Conservation (phyloP, 2,888 invertebrate species). For the Drosophila mercatorum region DNA sequence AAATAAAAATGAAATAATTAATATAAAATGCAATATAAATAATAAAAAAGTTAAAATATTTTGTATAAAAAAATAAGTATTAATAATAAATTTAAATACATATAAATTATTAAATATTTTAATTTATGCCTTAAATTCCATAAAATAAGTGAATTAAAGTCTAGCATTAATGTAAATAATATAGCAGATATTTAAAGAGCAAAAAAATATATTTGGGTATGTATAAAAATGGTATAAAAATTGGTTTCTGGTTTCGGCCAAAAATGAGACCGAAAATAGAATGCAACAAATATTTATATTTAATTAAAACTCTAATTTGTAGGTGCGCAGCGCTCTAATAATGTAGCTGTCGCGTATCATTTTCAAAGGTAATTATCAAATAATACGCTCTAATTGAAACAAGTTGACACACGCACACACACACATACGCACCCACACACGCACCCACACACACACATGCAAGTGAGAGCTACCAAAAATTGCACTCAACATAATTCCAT, state of each 20-base stretch:
- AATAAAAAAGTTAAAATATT: no score
- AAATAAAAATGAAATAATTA: no score
- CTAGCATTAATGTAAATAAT: neutral
- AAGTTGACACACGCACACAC: neutral
- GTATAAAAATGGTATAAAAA: neutral
- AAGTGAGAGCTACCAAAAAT: neutral
- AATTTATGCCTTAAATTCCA: no score
- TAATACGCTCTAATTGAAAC: conserved; percentile 22
- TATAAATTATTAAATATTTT: no score
- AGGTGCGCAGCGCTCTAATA: neutral
- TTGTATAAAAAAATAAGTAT: no score
- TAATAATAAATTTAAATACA: no score
- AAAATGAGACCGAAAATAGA: neutral
- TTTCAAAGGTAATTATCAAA: conserved; percentile 23
- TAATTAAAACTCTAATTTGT: conserved; percentile 18
- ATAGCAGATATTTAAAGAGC: neutral
- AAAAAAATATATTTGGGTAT: no score
- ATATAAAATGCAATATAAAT: no score
- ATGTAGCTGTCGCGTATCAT: conserved; percentile 12
- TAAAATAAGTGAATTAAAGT: no score
- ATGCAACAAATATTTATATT: neutral
- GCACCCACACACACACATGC: neutral
- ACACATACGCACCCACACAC: neutral
- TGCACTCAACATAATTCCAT: neutral
- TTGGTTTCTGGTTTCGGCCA: neutral